These are phyloP conservation scores for Scotopteryx bipunctaria DNA, from an alignment of 2,888 invertebrate genomes.

Conservation along the genomic window DNA sequence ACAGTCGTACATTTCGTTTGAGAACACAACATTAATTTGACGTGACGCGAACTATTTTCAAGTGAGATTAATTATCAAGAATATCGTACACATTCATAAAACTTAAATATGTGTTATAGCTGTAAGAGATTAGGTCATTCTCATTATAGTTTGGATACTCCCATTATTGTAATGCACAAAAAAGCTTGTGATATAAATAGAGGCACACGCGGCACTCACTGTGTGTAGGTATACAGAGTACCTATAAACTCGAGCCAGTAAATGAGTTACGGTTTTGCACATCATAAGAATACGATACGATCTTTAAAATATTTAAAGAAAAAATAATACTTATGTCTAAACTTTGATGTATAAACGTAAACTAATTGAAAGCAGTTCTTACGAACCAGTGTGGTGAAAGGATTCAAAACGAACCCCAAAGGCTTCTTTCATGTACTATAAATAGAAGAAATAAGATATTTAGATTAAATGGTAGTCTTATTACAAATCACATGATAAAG, in stretches of 20 bases:
- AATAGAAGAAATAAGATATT: too few relatives aligned
- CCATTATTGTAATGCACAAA: slow-evolving; percentile 52
- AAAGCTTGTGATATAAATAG: slow-evolving; percentile 63
- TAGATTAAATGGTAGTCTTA: too few relatives aligned
- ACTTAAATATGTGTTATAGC: slow-evolving; percentile 7
- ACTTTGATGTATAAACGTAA: too few relatives aligned
- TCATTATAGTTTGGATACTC: slow-evolving; percentile 34
- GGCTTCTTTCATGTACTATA: too few relatives aligned
- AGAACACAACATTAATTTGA: slow-evolving; percentile 19
- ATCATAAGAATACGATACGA: slow-evolving; percentile 23
- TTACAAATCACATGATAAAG: too few relatives aligned
- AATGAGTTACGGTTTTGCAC: slow-evolving; percentile 49
- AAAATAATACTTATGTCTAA: too few relatives aligned
- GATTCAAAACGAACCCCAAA: neutral
- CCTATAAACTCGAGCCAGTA: slow-evolving; percentile 52
- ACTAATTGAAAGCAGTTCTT: too few relatives aligned
- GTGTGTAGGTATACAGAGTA: slow-evolving; percentile 40
- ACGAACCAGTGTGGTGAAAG: too few relatives aligned
- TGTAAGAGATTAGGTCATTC: slow-evolving; percentile 48
- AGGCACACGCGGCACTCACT: slow-evolving; percentile 44
- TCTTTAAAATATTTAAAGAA: too few relatives aligned
- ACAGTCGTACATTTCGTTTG: slow-evolving; percentile 9
- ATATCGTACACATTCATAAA: slow-evolving; percentile 18
- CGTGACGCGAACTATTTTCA: slow-evolving; percentile 22
- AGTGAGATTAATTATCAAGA: slow-evolving; percentile 23